Evolutionary conservation across 2,797 vertebrate genomes (phyloP), one percentile per base, ranked within the genome.

Genomic region (Artibeus lituratus): DNA sequence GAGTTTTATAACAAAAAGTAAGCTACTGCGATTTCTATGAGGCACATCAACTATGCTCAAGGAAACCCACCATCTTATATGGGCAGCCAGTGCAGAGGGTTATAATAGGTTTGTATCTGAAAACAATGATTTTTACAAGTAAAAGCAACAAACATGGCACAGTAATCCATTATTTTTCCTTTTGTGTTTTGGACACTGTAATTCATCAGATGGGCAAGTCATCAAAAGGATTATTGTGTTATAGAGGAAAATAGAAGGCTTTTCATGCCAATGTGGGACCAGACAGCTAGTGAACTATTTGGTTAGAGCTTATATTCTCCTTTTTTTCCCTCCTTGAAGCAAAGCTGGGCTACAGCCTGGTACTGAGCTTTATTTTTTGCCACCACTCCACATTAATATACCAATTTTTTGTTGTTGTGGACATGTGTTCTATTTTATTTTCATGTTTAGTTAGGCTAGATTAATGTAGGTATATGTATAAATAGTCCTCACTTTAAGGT

Each of bases 191-290:
- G 84, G 91, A 88, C 84, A 67, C 84, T 88, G 93, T 92, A 91
- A 96, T 85, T 95, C 96, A 96, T 97, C 81, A 97, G 96, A 97
- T 96, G 93, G 84, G 77, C 87, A 87, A 92, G 93, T 93, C 73
- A 93, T 96, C 92, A 96, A 97, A 97, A 96, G 96, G 94, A 80
- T 95, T 77, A 96, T 96, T 97, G 96, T 97, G 92, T 90, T 93
- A 59, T 55, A 94, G 78, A 96, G 94, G 92, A 76, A 96, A 96
- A 94, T 72, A 91, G 86, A 73, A 96, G 92, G 81, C 95, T 94
- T 96, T 94, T 92, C 73, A n/a, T 95, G 76, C 91, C 67, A 77
- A 3, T 84, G 69, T 37, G 88, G 59, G 95, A 84, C 55, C 55
- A 91, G 88, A 72, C 67, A 72, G 69, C 67, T 59, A 93, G 84